These are phyloP conservation scores for Megalurothrips usitatus DNA, from an alignment of 2,888 invertebrate species.

Conservation along the genomic window DNA sequence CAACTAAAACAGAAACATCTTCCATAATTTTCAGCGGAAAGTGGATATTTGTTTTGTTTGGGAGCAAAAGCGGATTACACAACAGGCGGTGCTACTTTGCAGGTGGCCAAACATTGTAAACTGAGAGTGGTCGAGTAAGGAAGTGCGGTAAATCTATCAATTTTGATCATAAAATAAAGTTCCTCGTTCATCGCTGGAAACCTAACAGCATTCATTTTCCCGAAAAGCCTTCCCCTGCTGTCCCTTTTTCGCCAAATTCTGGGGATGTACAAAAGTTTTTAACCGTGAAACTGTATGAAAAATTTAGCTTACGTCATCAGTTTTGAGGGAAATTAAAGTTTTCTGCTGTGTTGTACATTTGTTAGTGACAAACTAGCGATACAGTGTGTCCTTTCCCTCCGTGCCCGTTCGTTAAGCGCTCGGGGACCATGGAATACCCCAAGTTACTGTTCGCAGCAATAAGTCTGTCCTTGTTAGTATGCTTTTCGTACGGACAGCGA, in stretches of 20 bases:
- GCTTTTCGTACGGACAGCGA: background rate
- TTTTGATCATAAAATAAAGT: no score
- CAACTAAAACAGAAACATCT: background rate
- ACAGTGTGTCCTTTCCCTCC: background rate
- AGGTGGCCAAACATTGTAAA: background rate
- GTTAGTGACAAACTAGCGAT: background rate
- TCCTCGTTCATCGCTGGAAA: no score
- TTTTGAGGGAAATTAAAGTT: background rate
- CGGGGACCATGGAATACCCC: background rate
- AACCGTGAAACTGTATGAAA: no score
- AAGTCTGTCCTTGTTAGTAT: conserved; percentile 4
- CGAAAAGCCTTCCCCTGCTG: no score
- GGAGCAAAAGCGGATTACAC: background rate
- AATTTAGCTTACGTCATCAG: background rate
- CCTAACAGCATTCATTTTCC: no score
- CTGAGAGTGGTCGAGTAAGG: no score
- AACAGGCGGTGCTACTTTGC: background rate
- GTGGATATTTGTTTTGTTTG: background rate
- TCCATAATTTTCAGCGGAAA: background rate
- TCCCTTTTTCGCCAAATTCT: no score
- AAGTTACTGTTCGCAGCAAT: background rate
- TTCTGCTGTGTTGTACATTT: conserved; percentile 9
- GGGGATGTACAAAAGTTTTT: no score
- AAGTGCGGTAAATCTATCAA: no score
- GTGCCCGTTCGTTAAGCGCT: background rate